Evolutionary conservation across 64 coral and sea anemone genomes (phyloP).

Genomic region (Anthopleura sola): DNA sequence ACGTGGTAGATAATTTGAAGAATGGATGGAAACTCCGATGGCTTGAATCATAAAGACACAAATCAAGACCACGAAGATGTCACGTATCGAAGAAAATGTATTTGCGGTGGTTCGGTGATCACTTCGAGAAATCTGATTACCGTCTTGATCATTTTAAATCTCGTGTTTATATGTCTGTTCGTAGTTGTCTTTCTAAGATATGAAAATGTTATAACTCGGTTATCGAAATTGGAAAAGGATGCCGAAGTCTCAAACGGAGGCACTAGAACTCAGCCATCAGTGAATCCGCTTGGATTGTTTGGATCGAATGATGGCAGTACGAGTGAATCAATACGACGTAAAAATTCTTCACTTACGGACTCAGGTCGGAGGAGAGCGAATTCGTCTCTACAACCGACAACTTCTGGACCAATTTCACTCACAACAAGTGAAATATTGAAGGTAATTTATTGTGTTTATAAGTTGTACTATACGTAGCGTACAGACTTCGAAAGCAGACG

Average conservation of each 20-base stretch:
- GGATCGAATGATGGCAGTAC: not conserved
- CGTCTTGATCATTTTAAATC: slow-evolving; percentile 72
- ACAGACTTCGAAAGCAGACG: not conserved
- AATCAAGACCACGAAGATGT: not conserved
- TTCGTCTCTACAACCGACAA: slow-evolving; percentile 29
- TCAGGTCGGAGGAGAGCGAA: slow-evolving; percentile 46
- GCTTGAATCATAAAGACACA: slow-evolving; percentile 3
- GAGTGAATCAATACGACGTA: not conserved
- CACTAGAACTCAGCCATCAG: not conserved
- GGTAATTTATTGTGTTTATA: slow-evolving; percentile 13
- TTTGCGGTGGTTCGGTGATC: slow-evolving; percentile 45
- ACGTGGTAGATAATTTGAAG: slow-evolving; percentile 58
- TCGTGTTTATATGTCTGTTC: slow-evolving; percentile 78
- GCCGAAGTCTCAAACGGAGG: not conserved
- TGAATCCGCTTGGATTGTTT: slow-evolving; percentile 5
- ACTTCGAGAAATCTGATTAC: slow-evolving; percentile 29
- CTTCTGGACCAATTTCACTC: slow-evolving; percentile 15
- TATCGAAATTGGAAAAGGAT: slow-evolving; percentile 41
- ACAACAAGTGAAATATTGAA: slow-evolving; percentile 6
- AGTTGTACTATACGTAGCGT: not conserved
- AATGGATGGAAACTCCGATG: slow-evolving; percentile 19
- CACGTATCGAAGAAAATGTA: slow-evolving; percentile 46
- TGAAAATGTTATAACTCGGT: slow-evolving; percentile 48
- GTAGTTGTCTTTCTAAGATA: slow-evolving; percentile 75
- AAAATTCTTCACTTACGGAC: slow-evolving; percentile 10